A percentile compares a stretch with the other conserved stretches of the same genome.
phyloP scores from a whole-genome alignment of 2,888 invertebrate genomes.

The Odontocerum albicorne region DNA sequence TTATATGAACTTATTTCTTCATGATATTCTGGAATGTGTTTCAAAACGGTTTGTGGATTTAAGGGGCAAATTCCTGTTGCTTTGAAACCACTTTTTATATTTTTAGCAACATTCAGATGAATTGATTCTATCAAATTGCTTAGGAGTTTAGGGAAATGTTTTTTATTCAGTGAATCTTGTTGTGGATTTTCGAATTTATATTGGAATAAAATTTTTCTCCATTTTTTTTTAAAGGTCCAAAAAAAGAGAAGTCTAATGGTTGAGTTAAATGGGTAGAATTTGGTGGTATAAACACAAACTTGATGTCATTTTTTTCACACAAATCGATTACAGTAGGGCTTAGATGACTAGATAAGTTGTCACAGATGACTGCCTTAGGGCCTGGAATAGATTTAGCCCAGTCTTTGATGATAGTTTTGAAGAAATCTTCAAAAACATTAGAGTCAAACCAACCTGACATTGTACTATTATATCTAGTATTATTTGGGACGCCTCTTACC shows the following conservation, averaged over 20 bases:
- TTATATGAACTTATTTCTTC: too few relatives aligned
- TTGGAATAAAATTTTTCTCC: neutral
- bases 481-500: neutral
- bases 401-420: neutral
- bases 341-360: neutral
- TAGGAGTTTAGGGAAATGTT: neutral
- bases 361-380: neutral
- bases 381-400: neutral
- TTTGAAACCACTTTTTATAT: slow-evolving; percentile 2
- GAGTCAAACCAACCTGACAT: slow-evolving; percentile 3
- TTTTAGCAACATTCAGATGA: too few relatives aligned
- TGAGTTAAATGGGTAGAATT: slow-evolving; percentile 4
- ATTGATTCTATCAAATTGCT: neutral
- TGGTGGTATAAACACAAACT: slow-evolving; percentile 4
- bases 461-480: slow-evolving; percentile 1
- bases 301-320: neutral
- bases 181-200: slow-evolving; percentile 3
- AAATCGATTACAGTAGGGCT: neutral
- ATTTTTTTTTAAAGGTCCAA: neutral
- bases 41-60: too few relatives aligned
- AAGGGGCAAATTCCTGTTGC: too few relatives aligned
- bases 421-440: neutral
- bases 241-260: neutral
- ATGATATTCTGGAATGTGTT: too few relatives aligned
- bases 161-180: neutral